Conservation (phyloP, 2,888 invertebrate genomes). For the Cepaea hortensis region DNA sequence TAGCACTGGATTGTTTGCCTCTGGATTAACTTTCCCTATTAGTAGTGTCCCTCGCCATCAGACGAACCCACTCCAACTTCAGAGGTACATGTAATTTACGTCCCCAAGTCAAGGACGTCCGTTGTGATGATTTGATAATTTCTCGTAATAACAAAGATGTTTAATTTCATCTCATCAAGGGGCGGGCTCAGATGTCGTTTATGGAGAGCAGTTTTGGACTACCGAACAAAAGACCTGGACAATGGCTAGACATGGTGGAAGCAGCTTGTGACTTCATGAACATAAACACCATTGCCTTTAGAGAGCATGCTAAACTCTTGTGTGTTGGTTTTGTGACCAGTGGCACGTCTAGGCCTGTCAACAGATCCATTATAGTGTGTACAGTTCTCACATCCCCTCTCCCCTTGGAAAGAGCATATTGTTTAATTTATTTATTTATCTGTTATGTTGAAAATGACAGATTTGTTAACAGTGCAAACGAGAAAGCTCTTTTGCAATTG, state of each 20-base stretch:
- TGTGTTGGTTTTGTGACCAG: not conserved
- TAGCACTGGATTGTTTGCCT: no score
- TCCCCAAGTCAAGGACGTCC: no score
- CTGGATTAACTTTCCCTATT: no score
- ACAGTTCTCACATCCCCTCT: slow-evolving; percentile 21
- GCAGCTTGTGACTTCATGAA: no score
- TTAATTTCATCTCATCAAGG: slow-evolving; percentile 77
- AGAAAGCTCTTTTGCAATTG: no score
- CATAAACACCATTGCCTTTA: slow-evolving; percentile 11
- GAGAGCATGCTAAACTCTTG: not conserved
- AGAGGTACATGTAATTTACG: no score
- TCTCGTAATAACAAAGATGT: not conserved
- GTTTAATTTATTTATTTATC: not conserved
- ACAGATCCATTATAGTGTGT: not conserved
- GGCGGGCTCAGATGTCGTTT: slow-evolving; percentile 89
- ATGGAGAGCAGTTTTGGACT: slow-evolving; percentile 87
- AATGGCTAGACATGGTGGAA: slow-evolving; percentile 32
- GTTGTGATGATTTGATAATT: not conserved
- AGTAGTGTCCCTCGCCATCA: no score
- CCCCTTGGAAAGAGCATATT: not conserved
- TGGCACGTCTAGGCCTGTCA: not conserved
- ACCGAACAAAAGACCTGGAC: slow-evolving; percentile 61
- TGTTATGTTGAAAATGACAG: no score
- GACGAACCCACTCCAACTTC: no score
- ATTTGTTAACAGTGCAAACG: no score